These are phyloP conservation scores for Atta texana DNA, from an alignment of 1,140 invertebrate genomes.

Conservation along the genomic window DNA sequence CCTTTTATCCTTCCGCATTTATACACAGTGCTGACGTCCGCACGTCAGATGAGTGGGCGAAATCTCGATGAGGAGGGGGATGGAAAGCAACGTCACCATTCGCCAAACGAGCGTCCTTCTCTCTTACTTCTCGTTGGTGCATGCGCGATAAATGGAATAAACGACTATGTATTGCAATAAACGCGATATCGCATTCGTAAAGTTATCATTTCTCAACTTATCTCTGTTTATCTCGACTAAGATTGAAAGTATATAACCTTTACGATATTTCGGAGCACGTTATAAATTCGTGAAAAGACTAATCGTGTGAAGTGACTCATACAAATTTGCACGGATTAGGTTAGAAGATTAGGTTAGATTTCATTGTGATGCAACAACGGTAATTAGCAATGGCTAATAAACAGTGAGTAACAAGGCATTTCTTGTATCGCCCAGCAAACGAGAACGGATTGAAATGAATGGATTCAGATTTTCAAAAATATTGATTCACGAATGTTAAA, in stretches of 20 bases:
- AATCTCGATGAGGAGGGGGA: not conserved
- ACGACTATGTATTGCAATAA: not conserved
- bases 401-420: constrained; percentile 64
- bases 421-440: not conserved
- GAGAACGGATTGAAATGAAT: no score
- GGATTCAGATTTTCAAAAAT: no score
- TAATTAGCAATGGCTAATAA: constrained; percentile 49
- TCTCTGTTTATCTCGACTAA: not conserved
- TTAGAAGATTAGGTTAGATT: constrained; percentile 25
- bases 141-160: constrained; percentile 13
- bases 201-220: not conserved
- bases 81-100: not conserved
- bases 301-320: not conserved
- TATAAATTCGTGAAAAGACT: not conserved
- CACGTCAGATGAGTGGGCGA: constrained; percentile 6
- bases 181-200: not conserved
- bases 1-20: constrained; percentile 22
- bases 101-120: not conserved
- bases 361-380: not conserved
- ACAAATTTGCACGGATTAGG: not conserved
- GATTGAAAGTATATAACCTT: not conserved
- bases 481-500: no score
- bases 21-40: constrained; percentile 64
- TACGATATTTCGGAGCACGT: not conserved
- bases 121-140: not conserved